Evolutionary conservation across 2,797 vertebrate species (phyloP).

Genomic region (Ctenopoma kingsleyae): DNA sequence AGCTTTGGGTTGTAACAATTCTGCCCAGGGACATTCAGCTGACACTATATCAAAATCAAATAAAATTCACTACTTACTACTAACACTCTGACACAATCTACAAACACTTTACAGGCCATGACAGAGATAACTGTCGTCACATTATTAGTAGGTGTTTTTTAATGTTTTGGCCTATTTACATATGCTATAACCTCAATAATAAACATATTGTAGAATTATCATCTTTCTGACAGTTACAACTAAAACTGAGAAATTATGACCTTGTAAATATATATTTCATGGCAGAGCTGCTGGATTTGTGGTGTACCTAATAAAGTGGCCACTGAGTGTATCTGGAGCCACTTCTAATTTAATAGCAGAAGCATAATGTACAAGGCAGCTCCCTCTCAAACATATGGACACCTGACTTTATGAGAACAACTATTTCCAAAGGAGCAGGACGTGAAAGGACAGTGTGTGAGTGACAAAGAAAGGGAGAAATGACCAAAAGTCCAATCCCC

Average conservation of each 20-base stretch:
- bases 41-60: conserved; percentile 40
- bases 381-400: conserved; percentile 60
- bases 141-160: too few species aligned
- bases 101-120: background rate
- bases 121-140: background rate
- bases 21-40: conserved; percentile 22
- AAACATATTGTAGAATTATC: too few species aligned
- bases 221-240: too few species aligned
- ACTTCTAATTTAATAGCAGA: conserved; percentile 31
- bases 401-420: conserved; percentile 60
- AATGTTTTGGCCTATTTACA: too few species aligned
- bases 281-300: too few species aligned
- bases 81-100: conserved; percentile 4
- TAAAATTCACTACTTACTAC: conserved; percentile 19
- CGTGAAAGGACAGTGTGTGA: conserved; percentile 52
- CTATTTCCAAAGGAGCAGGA: conserved; percentile 42
- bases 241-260: too few species aligned
- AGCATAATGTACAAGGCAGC: conserved; percentile 33
- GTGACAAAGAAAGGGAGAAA: conserved; percentile 55
- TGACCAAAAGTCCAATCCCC: conserved; percentile 68
- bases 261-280: too few species aligned
- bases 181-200: too few species aligned
- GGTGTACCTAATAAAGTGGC: too few species aligned
- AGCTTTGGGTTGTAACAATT: conserved; percentile 14
- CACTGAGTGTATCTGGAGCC: background rate